Evolutionary conservation across 2,113 vertebrate species (phyloP).

Genomic region (Cygnus buccinator): DNA sequence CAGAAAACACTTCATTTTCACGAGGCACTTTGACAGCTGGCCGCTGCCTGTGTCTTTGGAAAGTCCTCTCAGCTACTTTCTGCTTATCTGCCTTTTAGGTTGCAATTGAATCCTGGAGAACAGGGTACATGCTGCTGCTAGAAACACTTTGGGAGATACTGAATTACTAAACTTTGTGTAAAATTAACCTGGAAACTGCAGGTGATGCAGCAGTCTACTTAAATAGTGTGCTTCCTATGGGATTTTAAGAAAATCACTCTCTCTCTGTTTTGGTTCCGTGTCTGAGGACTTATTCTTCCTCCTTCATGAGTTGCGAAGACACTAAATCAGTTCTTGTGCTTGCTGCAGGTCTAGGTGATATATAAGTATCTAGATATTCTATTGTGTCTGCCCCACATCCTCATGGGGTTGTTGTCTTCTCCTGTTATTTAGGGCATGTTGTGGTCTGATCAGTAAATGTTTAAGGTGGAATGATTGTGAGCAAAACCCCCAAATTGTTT

Average conservation of each 20-base stretch:
- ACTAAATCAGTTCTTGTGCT: neutral
- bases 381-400: neutral
- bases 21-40: neutral
- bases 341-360: neutral
- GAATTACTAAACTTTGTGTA: neutral
- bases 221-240: neutral
- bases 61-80: neutral
- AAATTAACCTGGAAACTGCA: conserved; percentile 3
- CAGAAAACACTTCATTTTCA: neutral
- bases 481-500: neutral
- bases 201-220: neutral
- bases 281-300: neutral
- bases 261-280: neutral
- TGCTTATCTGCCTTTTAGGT: neutral
- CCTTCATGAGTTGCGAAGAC: neutral
- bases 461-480: neutral
- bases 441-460: neutral
- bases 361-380: neutral
- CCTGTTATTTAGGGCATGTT: neutral
- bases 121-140: neutral
- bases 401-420: neutral
- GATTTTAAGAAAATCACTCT: neutral
- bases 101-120: neutral
- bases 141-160: neutral
- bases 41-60: neutral